Evolutionary conservation across 2,113 vertebrate species (phyloP), one percentile per base, ranked within the genome.

Genomic region (Rhynchopsitta pachyrhyncha): DNA sequence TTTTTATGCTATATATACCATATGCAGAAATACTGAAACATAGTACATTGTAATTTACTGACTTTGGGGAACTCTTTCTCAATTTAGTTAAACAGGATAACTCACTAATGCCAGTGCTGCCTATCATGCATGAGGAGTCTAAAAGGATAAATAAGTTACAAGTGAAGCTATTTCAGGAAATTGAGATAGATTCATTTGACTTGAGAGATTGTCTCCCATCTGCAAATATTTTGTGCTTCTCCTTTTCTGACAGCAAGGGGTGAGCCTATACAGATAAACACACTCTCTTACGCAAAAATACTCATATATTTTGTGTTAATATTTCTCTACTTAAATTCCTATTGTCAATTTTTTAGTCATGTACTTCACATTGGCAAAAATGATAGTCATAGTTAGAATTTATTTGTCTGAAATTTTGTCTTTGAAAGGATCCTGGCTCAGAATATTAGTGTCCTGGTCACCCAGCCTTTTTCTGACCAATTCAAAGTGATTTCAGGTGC

Each of bases 31-130:
- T 46, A 70, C 27, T 68, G 55, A 92, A 80, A 68, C 64, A 70
- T 22, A 80, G 50, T 71, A 55, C 20, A 23, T 33, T 57, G 66
- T 22, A 49, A 76, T 88, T 79, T 77, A 80, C 27, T 86, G 82
- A 88, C 79, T 71, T 96, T 28, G 64, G 33, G 37, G 64, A 93
- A 67, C 37, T 63, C 28, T 63, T 77, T 79, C 37, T 90, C 42
- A 76, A 37, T 88, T 88, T 86, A 94, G 81, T 93, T 92, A 86
- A 94, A 68, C 11, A 27, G 11, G 31, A 83, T 68, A 87, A 78
- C 17, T 88, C 50, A 25, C 35, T 88, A 78, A 80, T 64, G 46
- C 28, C 82, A 82, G 27, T 69, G 49, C 70, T 92, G 13, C 31
- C 74, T 82, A 27, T 85, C 76, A 74, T 0, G 1, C 11, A n/a